These are phyloP conservation scores for Burhinus oedicnemus DNA, from an alignment of 2,113 vertebrate genomes.

Conservation along the genomic window DNA sequence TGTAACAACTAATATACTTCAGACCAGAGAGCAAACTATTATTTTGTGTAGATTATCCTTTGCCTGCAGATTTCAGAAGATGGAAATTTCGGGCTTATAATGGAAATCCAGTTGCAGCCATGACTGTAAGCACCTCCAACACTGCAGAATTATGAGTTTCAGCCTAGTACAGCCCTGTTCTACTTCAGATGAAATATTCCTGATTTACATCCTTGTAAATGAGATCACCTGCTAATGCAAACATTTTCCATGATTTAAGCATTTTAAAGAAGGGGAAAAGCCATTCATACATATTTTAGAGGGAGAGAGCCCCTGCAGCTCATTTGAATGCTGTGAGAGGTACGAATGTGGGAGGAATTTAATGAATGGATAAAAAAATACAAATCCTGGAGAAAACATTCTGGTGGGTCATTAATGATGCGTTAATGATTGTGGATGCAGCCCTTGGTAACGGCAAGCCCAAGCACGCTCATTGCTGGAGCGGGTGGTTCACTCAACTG, in stretches of 20 bases:
- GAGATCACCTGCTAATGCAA: background rate
- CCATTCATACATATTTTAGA: background rate
- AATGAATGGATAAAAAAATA: background rate
- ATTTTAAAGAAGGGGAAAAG: background rate
- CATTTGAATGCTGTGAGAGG: background rate
- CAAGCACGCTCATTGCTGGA: background rate
- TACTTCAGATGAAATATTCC: background rate
- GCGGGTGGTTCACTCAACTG: fast-evolving
- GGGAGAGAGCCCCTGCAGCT: background rate
- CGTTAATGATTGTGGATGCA: background rate
- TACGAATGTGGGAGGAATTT: background rate
- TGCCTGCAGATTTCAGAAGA: background rate
- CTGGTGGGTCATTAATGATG: background rate
- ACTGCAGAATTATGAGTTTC: fast-evolving
- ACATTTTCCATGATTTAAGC: background rate
- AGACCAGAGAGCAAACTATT: background rate
- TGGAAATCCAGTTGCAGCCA: background rate
- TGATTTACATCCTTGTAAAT: background rate
- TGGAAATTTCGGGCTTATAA: background rate
- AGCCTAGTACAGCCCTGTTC: background rate
- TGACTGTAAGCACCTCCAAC: background rate
- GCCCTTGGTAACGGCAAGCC: background rate
- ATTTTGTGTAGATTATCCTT: background rate
- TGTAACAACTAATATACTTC: background rate
- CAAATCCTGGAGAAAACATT: background rate